A percentile compares a stretch with the other conserved stretches of the same genome.
phyloP scores from a whole-genome alignment of 1,140 invertebrate genomes.

The Pantala flavescens region DNA sequence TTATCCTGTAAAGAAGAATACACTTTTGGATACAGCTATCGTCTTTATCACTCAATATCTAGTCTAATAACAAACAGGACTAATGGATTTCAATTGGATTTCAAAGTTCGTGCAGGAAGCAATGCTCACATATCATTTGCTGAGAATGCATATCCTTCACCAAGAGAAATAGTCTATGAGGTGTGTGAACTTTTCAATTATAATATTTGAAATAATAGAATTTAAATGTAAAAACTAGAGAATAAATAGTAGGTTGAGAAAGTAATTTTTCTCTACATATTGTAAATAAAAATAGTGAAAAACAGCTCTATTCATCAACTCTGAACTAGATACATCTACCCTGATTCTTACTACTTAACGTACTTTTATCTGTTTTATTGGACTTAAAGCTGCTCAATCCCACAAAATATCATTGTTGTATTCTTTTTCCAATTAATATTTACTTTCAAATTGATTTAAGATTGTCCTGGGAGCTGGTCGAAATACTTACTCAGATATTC shows the following conservation, averaged over 20 bases:
- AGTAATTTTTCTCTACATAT: too few relatives aligned
- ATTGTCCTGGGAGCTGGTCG: slow-evolving; percentile 49
- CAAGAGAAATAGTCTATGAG: neutral
- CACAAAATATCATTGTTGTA: too few relatives aligned
- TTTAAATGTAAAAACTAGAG: neutral
- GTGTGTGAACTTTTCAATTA: too few relatives aligned
- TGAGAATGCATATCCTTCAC: slow-evolving; percentile 29
- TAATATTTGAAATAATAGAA: neutral
- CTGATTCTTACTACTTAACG: too few relatives aligned
- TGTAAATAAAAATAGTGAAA: too few relatives aligned
- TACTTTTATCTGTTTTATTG: too few relatives aligned
- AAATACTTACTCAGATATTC: slow-evolving; percentile 47
- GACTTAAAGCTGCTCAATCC: too few relatives aligned
- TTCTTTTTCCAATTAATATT: too few relatives aligned
- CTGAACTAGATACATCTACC: too few relatives aligned
- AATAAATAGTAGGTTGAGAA: too few relatives aligned
- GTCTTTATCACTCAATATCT: neutral
- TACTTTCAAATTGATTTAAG: too few relatives aligned
- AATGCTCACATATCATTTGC: slow-evolving; percentile 50
- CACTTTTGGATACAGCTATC: neutral
- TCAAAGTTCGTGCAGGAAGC: slow-evolving; percentile 43
- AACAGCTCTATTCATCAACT: too few relatives aligned
- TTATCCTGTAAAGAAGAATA: neutral
- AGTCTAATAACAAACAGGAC: neutral
- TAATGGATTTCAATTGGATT: slow-evolving; percentile 31